Evolutionary conservation across 2,888 invertebrate genomes (phyloP).

Genomic region (Tethea ocularis): DNA sequence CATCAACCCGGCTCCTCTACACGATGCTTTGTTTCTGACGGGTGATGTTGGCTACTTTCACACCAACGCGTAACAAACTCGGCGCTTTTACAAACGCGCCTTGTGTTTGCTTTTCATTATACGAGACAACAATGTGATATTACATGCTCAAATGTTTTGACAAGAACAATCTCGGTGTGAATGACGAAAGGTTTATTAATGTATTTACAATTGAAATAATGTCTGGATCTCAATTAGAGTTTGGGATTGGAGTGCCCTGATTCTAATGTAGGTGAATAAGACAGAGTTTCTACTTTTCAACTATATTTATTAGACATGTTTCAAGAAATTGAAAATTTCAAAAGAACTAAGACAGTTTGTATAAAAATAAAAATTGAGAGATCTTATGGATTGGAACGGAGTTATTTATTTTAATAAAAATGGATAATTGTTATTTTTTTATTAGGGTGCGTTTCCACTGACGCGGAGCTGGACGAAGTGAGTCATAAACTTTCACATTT

Average conservation of each 20-base stretch:
- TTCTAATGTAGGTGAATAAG: slow-evolving; percentile 6
- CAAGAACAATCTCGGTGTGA: slow-evolving; percentile 25
- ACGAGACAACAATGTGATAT: slow-evolving; percentile 1
- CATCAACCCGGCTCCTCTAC: slow-evolving; percentile 48
- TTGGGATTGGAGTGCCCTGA: slow-evolving; percentile 15
- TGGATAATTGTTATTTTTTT: too few species aligned
- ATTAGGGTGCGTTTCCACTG: too few species aligned
- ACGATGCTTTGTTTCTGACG: slow-evolving; percentile 51
- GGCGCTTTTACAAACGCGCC: slow-evolving; percentile 17
- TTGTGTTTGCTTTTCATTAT: slow-evolving; percentile 7
- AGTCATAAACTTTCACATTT: too few species aligned
- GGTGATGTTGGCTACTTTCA: slow-evolving; percentile 42
- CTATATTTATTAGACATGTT: background rate
- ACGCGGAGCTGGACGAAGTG: too few species aligned
- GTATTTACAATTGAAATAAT: slow-evolving; percentile 26
- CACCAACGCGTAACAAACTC: slow-evolving; percentile 22
- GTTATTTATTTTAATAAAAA: too few species aligned
- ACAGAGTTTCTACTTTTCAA: background rate
- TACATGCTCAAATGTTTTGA: background rate
- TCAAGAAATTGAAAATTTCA: too few species aligned
- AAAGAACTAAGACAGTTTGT: too few species aligned
- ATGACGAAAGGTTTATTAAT: slow-evolving; percentile 21
- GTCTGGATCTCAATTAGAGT: slow-evolving; percentile 30
- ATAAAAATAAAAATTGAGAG: too few species aligned
- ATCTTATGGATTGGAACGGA: too few species aligned